Evolutionary conservation across 2,888 invertebrate genomes (phyloP).

Genomic region (Athalia cordata): DNA sequence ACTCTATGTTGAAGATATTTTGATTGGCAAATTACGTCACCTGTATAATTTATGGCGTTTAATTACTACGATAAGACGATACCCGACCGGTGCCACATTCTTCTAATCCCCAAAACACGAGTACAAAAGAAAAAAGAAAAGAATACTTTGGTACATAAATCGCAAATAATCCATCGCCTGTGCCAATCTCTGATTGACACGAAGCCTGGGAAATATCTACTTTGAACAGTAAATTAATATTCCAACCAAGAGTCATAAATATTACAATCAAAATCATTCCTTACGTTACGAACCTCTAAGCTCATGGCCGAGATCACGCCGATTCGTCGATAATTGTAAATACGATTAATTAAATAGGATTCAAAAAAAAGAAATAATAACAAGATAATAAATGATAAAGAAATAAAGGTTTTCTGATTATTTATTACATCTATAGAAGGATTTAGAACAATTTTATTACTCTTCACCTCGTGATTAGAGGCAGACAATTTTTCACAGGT

Average conservation of each 20-base stretch:
- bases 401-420: not conserved
- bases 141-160: not conserved
- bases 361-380: not conserved
- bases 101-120: not conserved
- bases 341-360: no score
- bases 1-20: constrained; percentile 9
- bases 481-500: constrained; percentile 53
- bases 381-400: not conserved
- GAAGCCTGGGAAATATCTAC: not conserved
- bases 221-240: not conserved
- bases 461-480: constrained; percentile 40
- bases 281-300: not conserved
- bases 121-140: not conserved
- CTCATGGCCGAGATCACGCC: no score
- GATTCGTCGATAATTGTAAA: not conserved
- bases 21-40: constrained; percentile 13
- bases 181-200: constrained; percentile 7
- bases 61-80: not conserved
- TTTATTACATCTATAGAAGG: not conserved
- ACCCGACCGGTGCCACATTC: not conserved
- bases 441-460: constrained; percentile 19
- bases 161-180: not conserved
- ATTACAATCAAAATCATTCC: constrained; percentile 1
- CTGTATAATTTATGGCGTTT: constrained; percentile 6
- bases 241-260: constrained; percentile 1